A percentile compares a stretch with the other conserved stretches of the same genome.
Evolutionary conservation across 2,113 vertebrate genomes (phyloP).

Genomic region (Apodemus sylvaticus): DNA sequence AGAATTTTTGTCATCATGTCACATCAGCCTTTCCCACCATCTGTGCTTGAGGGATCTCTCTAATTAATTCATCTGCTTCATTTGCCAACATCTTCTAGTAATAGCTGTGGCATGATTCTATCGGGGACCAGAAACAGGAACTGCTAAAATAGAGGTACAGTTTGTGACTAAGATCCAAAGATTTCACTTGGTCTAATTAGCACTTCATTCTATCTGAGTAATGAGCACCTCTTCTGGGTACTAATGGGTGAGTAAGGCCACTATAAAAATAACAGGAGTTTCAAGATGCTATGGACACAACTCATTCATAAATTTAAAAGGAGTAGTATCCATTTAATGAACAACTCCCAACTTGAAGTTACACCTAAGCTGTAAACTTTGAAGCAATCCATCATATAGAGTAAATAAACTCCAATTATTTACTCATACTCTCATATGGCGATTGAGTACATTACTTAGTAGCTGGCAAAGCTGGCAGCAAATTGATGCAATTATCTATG

Average conservation of each 20-base stretch:
- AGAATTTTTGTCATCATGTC: constrained; percentile 19
- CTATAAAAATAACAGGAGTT: neutral
- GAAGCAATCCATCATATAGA: constrained; percentile 55
- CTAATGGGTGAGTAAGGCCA: neutral
- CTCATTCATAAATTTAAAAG: constrained; percentile 37
- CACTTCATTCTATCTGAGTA: constrained; percentile 36
- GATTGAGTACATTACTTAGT: constrained; percentile 57
- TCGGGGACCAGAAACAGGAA: neutral
- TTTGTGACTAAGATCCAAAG: constrained; percentile 8
- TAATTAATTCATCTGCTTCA: constrained; percentile 4
- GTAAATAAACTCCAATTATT: constrained; percentile 59
- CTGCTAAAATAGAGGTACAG: neutral
- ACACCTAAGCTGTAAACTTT: constrained; percentile 47
- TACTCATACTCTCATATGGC: constrained; percentile 38
- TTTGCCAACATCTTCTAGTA: constrained; percentile 16
- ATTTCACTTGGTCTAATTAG: constrained; percentile 28
- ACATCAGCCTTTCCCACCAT: neutral
- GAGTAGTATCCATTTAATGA: constrained; percentile 29
- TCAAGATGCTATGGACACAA: neutral
- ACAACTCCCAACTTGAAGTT: constrained; percentile 5
- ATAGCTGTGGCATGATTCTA: constrained; percentile 6
- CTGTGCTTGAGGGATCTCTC: neutral
- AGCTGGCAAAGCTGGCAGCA: constrained; percentile 58
- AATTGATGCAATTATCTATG: constrained; percentile 71
- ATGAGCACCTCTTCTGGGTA: neutral